Percentiles rank a stretch among this genome's conserved stretches.
Evolutionary conservation across 2,113 vertebrate species (phyloP).

Genomic region (Balaeniceps rex): DNA sequence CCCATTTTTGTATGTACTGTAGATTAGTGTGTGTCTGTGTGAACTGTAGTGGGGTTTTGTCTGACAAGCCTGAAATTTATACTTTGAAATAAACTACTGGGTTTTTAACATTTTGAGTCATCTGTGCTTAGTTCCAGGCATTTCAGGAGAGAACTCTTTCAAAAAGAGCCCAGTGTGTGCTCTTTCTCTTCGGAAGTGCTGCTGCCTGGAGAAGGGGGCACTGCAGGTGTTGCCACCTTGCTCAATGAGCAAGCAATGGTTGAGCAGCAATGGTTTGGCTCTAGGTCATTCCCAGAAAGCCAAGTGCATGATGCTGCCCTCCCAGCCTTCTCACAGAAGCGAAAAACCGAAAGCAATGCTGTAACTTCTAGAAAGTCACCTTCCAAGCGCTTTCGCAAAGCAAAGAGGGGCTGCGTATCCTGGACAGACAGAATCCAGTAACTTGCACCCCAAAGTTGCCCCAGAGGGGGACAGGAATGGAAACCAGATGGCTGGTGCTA

Average conservation of each 20-base stretch:
- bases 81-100: conserved; percentile 82
- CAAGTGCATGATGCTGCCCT: background rate
- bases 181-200: background rate
- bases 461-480: background rate
- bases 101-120: conserved; percentile 71
- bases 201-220: background rate
- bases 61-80: conserved; percentile 77
- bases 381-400: background rate
- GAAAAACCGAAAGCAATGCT: background rate
- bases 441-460: background rate
- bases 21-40: conserved; percentile 64
- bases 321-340: background rate
- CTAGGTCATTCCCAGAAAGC: background rate
- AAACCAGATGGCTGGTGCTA: background rate
- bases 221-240: background rate
- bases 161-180: background rate
- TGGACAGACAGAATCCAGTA: background rate
- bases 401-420: background rate
- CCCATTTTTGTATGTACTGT: conserved; percentile 70
- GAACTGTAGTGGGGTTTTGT: conserved; percentile 75
- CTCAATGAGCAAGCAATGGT: accelerated
- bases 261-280: background rate
- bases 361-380: background rate
- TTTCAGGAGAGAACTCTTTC: background rate
- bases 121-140: conserved; percentile 52